Evolutionary conservation across 1,140 invertebrate species (phyloP).

Genomic region (Zaprionus vittiger): DNA sequence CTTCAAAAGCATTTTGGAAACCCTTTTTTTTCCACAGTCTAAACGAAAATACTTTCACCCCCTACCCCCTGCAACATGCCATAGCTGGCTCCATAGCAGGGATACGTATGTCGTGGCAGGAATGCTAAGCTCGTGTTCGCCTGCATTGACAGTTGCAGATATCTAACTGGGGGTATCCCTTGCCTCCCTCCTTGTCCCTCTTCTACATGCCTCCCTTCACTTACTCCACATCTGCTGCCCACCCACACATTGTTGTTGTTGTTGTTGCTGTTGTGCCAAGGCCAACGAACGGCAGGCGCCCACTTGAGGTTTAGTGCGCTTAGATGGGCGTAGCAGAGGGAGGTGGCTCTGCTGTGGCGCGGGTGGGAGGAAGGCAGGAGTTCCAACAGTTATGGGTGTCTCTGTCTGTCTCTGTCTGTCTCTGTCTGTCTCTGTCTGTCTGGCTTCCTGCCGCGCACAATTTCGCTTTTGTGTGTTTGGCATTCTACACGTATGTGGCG

Average conservation of each 20-base stretch:
- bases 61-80: neutral
- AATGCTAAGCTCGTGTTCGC: conserved; percentile 3
- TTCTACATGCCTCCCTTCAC: neutral
- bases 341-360: neutral
- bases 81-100: neutral
- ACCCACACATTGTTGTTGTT: neutral
- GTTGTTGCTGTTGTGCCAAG: conserved; percentile 15
- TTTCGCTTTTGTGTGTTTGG: conserved; percentile 45
- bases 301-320: conserved; percentile 26
- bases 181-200: neutral
- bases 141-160: conserved; percentile 40
- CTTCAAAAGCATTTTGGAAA: conserved; percentile 39
- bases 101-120: neutral
- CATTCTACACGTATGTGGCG: conserved; percentile 25
- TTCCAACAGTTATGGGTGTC: neutral
- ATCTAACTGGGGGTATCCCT: neutral
- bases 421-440: conserved; percentile 43
- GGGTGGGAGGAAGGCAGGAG: neutral
- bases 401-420: conserved; percentile 40
- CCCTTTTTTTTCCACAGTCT: neutral
- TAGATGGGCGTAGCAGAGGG: neutral
- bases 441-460: conserved; percentile 41
- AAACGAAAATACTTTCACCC: neutral
- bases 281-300: conserved; percentile 35
- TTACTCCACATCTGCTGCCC: neutral